Conservation (phyloP, 2,888 invertebrate genomes). For the Drosophila mercatorum region DNA sequence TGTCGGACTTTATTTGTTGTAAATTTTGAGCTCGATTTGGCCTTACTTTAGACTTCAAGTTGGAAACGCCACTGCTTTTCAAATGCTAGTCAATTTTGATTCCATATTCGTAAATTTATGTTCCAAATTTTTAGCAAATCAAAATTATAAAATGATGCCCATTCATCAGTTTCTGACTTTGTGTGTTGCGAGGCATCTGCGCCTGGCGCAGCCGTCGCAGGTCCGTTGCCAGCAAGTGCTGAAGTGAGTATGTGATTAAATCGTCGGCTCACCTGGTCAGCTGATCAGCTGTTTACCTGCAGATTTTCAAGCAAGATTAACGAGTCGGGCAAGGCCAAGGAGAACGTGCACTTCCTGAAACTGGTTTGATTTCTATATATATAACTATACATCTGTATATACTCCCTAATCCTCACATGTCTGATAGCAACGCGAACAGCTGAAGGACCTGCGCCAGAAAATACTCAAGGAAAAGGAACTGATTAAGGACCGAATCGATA, state of each 20-base stretch:
- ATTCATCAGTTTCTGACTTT: conserved; percentile 8
- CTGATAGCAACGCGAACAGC: conserved; percentile 55
- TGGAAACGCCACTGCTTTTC: neutral
- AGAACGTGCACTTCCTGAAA: conserved; percentile 58
- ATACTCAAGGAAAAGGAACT: conserved; percentile 39
- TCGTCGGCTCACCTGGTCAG: neutral
- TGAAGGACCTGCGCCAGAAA: conserved; percentile 43
- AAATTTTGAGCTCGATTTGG: conserved; percentile 2
- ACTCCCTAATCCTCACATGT: neutral
- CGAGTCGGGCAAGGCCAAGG: conserved; percentile 53
- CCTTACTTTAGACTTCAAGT: conserved; percentile 31
- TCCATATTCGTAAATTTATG: conserved; percentile 3
- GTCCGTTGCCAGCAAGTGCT: conserved; percentile 21
- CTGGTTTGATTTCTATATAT: conserved; percentile 20
- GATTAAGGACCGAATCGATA: conserved; percentile 26
- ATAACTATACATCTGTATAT: no score
- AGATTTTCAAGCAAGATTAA: conserved; percentile 32
- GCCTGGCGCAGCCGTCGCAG: conserved; percentile 30
- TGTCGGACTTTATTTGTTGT: neutral
- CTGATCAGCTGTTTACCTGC: neutral
- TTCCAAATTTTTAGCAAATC: conserved; percentile 33
- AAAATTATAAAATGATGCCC: conserved; percentile 25
- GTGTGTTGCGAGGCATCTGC: neutral
- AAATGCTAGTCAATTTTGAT: neutral
- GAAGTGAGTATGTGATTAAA: conserved; percentile 27